phyloP scores from a whole-genome alignment of 2,888 invertebrate species.

The Hipparchia semele region DNA sequence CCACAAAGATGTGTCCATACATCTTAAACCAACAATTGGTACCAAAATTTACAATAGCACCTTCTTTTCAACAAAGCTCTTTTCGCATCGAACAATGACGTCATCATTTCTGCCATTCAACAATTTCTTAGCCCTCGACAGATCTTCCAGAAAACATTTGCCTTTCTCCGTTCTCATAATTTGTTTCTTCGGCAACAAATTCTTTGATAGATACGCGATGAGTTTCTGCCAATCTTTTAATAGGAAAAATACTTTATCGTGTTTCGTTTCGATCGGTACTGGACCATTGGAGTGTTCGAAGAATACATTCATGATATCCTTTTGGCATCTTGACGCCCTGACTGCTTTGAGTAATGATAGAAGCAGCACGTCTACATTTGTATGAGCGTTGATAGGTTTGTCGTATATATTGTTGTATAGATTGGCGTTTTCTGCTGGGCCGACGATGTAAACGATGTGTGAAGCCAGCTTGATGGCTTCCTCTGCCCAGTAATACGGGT shows the following conservation, averaged over 20 bases:
- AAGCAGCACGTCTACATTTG: conserved; percentile 61
- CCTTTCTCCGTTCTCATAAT: conserved; percentile 71
- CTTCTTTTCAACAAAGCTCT: conserved; percentile 48
- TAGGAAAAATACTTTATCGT: conserved; percentile 60
- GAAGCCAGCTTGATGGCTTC: conserved; percentile 63
- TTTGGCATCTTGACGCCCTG: conserved; percentile 49
- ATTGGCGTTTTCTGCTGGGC: conserved; percentile 63
- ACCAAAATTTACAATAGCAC: conserved; percentile 54
- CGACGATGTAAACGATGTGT: conserved; percentile 67
- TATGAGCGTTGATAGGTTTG: conserved; percentile 65
- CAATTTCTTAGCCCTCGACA: conserved; percentile 68
- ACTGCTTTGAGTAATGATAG: conserved; percentile 58
- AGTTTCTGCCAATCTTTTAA: conserved; percentile 73
- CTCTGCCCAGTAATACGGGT: conserved; percentile 71
- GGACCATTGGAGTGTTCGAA: conserved; percentile 70
- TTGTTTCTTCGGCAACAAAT: conserved; percentile 66
- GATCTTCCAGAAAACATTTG: conserved; percentile 66
- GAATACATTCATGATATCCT: conserved; percentile 65
- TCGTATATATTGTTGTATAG: conserved; percentile 68
- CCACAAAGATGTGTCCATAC: neutral
- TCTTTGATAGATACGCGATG: conserved; percentile 68
- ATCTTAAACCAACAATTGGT: neutral
- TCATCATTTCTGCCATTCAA: conserved; percentile 59
- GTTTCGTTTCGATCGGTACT: conserved; percentile 63
- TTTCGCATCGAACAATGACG: conserved; percentile 49